Evolutionary conservation across 2,888 invertebrate genomes (phyloP), one percentile per base, ranked within the genome.

Genomic region (Trichopria drosophilae): DNA sequence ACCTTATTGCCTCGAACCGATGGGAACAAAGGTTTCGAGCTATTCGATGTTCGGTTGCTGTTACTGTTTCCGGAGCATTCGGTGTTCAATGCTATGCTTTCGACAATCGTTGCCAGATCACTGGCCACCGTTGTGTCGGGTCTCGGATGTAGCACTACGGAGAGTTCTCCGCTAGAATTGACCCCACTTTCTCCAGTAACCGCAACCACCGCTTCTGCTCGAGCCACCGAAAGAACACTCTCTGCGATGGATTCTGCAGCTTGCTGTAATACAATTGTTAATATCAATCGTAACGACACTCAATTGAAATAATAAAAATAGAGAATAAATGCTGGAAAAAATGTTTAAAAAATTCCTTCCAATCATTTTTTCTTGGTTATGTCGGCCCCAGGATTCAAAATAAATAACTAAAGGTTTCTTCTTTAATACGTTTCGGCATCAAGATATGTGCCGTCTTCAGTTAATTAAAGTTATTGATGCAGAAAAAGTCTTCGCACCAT

Each of bases 171-270:
- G 12, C 80, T 79, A 55, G 80, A 78, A 60, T 79, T 80, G 23
- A 77, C 79, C 26, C 79, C 80, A 10, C 80, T 79, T 68, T 81
- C 73, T 20, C 76, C 73, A 29, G 76, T 76, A 16, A 76, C 77
- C 10, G 83, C 82, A 12, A 84, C 82, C 22, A 84, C 80, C 39
- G 87, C 85, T 70, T 87, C 87, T 4, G 85, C 84, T 58, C 85
- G 83, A 13, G 85, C 86, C 40, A 86, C 83, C 34, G 85, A 85
- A 57, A 90, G 77, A 29, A 90, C 86, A 69, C 85, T 87, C 76
- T 93, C 93, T 3, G 93, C 88, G 65, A 94, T 87, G 43, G 91
- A 90, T 74, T 93, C 93, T 9, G 92, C 89, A 3, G 93, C 90
- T 79, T 90, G 85, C 79, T 82, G 68, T 23, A 29, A 41, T 32